Evolutionary conservation across 2,113 vertebrate genomes (phyloP).

Genomic region (Chaetodon auriga): DNA sequence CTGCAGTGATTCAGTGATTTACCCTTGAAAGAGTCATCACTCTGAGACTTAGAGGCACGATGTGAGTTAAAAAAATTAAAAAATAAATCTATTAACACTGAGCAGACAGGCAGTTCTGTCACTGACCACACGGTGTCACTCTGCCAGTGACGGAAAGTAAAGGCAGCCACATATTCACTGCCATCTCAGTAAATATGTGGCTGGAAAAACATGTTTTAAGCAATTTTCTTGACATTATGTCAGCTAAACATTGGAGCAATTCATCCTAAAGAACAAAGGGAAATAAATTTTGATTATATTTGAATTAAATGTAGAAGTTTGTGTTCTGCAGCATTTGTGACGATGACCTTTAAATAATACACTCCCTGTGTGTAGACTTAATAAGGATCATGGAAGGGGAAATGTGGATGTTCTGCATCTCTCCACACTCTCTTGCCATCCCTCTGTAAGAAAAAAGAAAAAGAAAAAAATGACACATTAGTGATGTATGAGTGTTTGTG

Average conservation of each 20-base stretch:
- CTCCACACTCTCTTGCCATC: conserved; percentile 77
- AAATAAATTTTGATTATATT: not conserved
- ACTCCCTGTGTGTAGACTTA: conserved; percentile 24
- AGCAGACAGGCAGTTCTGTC: conserved; percentile 4
- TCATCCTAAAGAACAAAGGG: not conserved
- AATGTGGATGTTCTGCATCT: conserved; percentile 82
- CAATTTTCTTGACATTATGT: not conserved
- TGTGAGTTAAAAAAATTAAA: not conserved
- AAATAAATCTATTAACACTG: too few relatives aligned
- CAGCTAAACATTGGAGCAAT: not conserved
- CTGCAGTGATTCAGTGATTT: not conserved
- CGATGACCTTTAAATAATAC: not conserved
- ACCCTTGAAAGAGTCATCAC: not conserved
- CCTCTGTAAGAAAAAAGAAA: conserved; percentile 76
- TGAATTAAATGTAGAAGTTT: not conserved
- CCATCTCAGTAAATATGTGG: not conserved
- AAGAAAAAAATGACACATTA: not conserved
- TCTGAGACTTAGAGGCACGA: not conserved
- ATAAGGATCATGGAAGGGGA: conserved; percentile 82
- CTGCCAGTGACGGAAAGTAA: not conserved
- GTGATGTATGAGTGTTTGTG: not conserved
- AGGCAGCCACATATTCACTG: not conserved
- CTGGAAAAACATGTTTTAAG: not conserved
- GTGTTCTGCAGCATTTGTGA: not conserved
- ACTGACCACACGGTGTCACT: conserved; percentile 56